Base-by-base conservation (phyloP, 2,113 vertebrate species). In the Gallinago paraguaiae region DNA sequence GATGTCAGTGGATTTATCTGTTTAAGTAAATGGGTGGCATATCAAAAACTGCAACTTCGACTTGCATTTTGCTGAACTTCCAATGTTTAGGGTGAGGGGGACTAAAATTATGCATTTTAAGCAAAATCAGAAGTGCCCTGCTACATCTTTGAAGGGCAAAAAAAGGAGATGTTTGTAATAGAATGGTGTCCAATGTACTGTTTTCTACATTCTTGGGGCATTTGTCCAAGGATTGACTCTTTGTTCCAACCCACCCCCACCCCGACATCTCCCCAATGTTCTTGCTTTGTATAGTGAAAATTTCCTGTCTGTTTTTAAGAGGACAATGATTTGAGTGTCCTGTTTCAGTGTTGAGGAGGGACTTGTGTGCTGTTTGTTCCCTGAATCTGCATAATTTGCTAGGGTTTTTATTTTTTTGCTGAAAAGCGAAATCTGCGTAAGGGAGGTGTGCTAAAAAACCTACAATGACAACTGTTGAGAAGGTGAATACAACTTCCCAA, bases 1-100 rank as follows among this genome's bases (percentile, higher is more conserved):
- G 17, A 10, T 93, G 75, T 54, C 72, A 80, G 70, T 90, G 91
- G 91, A 96, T 94, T 95, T 95, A 53, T 41, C 43, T 54, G 63
- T 94, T 95, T 82, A 82, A 83, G 91, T 88, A 93, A 95, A 88
- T 64, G 86, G 82, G 51, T 85, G 48, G 31, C 74, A 30, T 75
- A 79, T 88, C 48, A 88, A 82, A 84, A 80, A 92, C 84, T 96
- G 53, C 77, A 86, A 12, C 96, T 97, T 93, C n/a, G 20, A 92
- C 91, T 90, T 91, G 81, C 93, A 22, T 96, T 68, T 75, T 0
- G 8, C 81, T 83, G 78, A 93, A 77, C 67, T 94, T 88, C 28
- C 11, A 20, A 11, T 4, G 1, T 85, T 43, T 77, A 70, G 74
- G 83, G 59, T 13, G 46, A 75, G 51, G 30, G 50, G 46, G 53